A percentile compares a stretch with the other conserved stretches of the same genome.
phyloP scores from a whole-genome alignment of 2,797 vertebrate genomes.

The Anguilla obscura region DNA sequence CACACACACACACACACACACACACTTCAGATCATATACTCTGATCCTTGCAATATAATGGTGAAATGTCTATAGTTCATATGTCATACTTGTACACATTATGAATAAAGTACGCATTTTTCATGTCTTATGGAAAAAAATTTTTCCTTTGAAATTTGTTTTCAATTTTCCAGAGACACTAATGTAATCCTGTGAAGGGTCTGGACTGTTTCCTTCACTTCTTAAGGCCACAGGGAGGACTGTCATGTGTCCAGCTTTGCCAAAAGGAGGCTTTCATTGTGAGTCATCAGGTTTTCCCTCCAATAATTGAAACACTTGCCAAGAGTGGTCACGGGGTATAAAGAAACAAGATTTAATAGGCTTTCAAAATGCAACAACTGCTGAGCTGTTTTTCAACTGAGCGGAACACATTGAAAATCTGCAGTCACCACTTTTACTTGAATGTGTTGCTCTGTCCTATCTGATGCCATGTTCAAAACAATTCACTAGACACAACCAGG shows the following conservation, averaged over 20 bases:
- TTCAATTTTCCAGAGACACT: background rate
- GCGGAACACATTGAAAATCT: background rate
- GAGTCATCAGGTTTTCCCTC: constrained; percentile 15
- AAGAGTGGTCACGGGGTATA: constrained; percentile 7
- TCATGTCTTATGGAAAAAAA: background rate
- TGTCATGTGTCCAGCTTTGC: background rate
- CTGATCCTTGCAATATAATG: background rate
- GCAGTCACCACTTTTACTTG: background rate
- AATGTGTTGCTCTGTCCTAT: background rate
- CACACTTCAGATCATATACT: background rate
- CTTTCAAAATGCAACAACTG: constrained; percentile 14
- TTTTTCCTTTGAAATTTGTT: background rate
- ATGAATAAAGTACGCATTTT: background rate
- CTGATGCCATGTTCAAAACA: background rate
- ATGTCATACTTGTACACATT: background rate
- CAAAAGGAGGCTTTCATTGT: background rate
- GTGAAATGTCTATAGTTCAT: background rate
- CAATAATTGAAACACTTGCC: constrained; percentile 20
- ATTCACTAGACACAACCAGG: background rate
- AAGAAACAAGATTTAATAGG: constrained; percentile 20
- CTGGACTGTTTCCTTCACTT: background rate
- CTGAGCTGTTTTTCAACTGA: constrained; percentile 7
- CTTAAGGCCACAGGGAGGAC: background rate
- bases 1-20: background rate
- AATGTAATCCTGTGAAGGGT: constrained; percentile 9